Base-by-base conservation (phyloP, 2,113 vertebrate species). In the Hippocampus guttulatus region DNA sequence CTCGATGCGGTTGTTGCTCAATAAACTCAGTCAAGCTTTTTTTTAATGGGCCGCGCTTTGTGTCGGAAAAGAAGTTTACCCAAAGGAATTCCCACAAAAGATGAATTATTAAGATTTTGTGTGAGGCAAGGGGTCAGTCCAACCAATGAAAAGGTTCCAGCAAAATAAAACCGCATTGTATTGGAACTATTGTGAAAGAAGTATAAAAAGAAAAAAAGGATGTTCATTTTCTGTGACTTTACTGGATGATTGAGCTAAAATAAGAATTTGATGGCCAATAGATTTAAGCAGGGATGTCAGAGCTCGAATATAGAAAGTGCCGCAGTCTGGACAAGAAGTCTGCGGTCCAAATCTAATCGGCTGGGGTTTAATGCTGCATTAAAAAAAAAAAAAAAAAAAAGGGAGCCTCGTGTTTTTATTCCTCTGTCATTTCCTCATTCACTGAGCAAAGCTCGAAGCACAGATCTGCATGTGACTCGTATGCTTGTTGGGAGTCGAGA, bases 401-500 rank as follows among this genome's bases (percentile, higher is more conserved):
- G 12, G 64, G 18, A 20, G 21, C 40, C 54, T 11, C 9, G 33
- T 67, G 47, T n/a, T 73, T 27, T 58, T 43, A 62, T 49, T 64
- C 66, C 33, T 38, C 65, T 54, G 51, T 16, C 62, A 15, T 74
- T 57, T 45, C 67, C 71, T 74, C 49, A 41, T 71, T 57, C 60
- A 51, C 52, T 52, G 68, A 69, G 66, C 71, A 40, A 43, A 25
- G 12, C 72, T 79, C 33, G 76, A 72, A 51, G 30, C 72, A 63
- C 23, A 45, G 30, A 75, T 69, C 75, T 23, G 43, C n/a, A 40
- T 69, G 40, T 64, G 40, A 58, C 23, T 58, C 55, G 15, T 57
- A 40, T 21, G 62, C 23, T 57, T 64, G 33, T 61, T 64, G 15
- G 33, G 63, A 65, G 73, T 73, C 75, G 33, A 74, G 69, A 75